phyloP scores from a whole-genome alignment of 2,888 invertebrate species.

The Sinohyriopsis cumingii region DNA sequence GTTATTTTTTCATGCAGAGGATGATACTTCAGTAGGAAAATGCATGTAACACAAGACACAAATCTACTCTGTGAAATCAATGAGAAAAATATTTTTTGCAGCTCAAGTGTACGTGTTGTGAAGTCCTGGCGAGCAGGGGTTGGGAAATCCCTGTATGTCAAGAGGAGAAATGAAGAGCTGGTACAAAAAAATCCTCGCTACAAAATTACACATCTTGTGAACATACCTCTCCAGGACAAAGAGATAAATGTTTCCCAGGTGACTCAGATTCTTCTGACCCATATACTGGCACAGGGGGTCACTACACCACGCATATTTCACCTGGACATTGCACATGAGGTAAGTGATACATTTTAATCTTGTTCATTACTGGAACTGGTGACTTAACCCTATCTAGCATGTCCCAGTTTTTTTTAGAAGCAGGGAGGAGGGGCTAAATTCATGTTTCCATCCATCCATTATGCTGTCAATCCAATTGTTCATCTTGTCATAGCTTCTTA shows the following conservation, averaged over 20 bases:
- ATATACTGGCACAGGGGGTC: constrained; percentile 29
- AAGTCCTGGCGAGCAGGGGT: constrained; percentile 58
- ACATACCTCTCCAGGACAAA: constrained; percentile 46
- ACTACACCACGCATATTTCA: constrained; percentile 49
- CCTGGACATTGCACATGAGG: constrained; percentile 57
- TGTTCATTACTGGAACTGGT: no score
- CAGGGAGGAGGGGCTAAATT: no score
- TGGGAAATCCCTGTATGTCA: constrained; percentile 54
- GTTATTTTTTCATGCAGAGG: no score
- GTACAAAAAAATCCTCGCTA: background rate
- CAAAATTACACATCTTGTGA: constrained; percentile 14
- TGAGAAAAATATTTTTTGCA: constrained; percentile 6
- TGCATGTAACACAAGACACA: no score
- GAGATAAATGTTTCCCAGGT: constrained; percentile 32
- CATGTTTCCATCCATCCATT: no score
- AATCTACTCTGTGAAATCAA: no score
- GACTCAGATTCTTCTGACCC: constrained; percentile 29
- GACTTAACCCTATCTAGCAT: no score
- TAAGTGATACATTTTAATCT: constrained; percentile 7
- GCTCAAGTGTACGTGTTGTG: constrained; percentile 52
- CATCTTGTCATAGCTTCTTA: no score
- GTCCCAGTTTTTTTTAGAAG: no score
- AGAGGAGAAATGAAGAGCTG: constrained; percentile 40
- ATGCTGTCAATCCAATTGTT: no score
- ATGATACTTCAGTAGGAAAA: no score